Conservation (phyloP, 2,888 invertebrate species). For the Loripinus fragilis region DNA sequence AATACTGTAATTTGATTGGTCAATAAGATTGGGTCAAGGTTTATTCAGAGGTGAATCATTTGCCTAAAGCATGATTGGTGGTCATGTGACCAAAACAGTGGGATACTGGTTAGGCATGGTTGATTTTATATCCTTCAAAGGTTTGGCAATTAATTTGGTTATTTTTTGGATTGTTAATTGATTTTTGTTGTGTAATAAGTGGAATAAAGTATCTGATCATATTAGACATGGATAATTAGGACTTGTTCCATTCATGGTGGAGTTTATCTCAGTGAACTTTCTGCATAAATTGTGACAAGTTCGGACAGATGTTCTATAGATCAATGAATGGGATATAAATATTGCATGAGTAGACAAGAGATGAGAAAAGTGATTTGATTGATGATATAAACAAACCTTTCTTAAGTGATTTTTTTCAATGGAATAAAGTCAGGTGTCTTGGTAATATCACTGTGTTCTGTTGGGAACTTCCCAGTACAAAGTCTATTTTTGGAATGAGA, state of each 20-base stretch:
- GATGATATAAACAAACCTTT: conserved; percentile 18
- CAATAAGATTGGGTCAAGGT: conserved; percentile 65
- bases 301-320: conserved; percentile 47
- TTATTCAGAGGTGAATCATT: conserved; percentile 69
- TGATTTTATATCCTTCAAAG: conserved; percentile 53
- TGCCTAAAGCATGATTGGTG: conserved; percentile 63
- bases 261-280: background rate
- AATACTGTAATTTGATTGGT: conserved; percentile 67
- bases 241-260: conserved; percentile 10
- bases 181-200: conserved; percentile 40
- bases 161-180: conserved; percentile 57
- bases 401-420: background rate
- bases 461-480: conserved; percentile 17
- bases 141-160: conserved; percentile 55
- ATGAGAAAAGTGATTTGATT: background rate
- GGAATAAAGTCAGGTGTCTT: conserved; percentile 2
- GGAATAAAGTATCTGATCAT: conserved; percentile 12
- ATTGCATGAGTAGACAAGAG: conserved; percentile 43
- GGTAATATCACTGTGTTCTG: background rate
- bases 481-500: conserved; percentile 59
- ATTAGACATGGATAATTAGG: background rate
- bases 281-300: conserved; percentile 18
- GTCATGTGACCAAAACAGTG: conserved; percentile 80
- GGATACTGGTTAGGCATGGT: conserved; percentile 61
- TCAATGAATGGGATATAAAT: conserved; percentile 59